Conservation (phyloP, 2,113 vertebrate genomes). For the Zosterops japonicus region DNA sequence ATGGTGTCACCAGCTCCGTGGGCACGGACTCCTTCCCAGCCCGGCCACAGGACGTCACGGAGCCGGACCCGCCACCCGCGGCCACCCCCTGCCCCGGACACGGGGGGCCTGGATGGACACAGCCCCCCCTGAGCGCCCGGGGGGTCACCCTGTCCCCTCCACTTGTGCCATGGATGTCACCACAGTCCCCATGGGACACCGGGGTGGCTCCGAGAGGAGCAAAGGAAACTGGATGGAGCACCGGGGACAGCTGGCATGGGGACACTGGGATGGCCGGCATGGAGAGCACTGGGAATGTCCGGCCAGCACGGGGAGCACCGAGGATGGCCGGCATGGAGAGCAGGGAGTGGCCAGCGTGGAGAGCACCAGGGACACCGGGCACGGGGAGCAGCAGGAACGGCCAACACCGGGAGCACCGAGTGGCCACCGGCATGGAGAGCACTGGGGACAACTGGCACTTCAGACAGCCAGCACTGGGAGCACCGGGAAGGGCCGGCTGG, state of each 20-base stretch:
- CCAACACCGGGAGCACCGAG: not conserved
- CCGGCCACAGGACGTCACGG: not conserved
- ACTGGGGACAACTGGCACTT: not conserved
- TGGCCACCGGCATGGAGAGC: not conserved
- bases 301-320: not conserved
- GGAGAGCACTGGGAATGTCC: not conserved
- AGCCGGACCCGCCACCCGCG: not conserved
- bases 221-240: not conserved
- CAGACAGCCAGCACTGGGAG: not conserved
- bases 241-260: not conserved
- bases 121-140: not conserved
- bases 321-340: not conserved
- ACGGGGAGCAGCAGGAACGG: not conserved
- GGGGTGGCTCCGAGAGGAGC: not conserved
- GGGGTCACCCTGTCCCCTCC: not conserved
- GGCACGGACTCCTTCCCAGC: not conserved
- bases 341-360: not conserved
- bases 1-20: not conserved
- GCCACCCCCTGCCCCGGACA: not conserved
- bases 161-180: not conserved
- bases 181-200: accelerated
- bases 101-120: not conserved
- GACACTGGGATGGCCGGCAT: not conserved
- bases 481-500: not conserved
- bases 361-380: not conserved